These are phyloP conservation scores for Prunella fulvescens DNA, from an alignment of 2,113 vertebrate genomes.

Conservation along the genomic window DNA sequence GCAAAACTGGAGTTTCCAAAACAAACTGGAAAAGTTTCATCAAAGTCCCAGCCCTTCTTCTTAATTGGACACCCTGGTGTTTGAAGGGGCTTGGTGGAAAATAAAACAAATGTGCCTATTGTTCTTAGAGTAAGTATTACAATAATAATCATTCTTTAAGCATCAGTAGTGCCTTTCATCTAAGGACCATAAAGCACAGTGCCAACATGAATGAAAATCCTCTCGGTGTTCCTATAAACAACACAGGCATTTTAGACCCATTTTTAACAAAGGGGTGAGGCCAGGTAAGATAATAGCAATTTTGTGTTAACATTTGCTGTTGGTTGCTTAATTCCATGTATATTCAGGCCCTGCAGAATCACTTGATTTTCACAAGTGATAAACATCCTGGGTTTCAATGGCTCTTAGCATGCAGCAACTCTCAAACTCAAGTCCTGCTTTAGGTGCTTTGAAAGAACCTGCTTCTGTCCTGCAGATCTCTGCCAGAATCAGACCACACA, in stretches of 20 bases:
- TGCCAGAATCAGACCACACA: background rate
- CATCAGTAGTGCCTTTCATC: conserved; percentile 55
- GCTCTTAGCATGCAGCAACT: background rate
- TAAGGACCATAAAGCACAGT: conserved; percentile 36
- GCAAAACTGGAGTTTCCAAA: background rate
- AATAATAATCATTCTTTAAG: conserved; percentile 55
- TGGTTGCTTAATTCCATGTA: background rate
- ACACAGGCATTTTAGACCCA: background rate
- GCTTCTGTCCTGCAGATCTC: background rate
- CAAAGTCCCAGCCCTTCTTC: background rate
- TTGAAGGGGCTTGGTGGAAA: conserved; percentile 29
- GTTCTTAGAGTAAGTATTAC: conserved; percentile 36
- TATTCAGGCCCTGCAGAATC: background rate
- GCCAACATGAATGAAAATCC: conserved; percentile 5
- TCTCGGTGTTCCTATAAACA: background rate
- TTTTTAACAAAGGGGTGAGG: background rate
- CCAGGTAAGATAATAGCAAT: background rate
- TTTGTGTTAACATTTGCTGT: background rate
- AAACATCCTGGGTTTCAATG: background rate
- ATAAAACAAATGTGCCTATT: conserved; percentile 53
- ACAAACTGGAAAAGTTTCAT: background rate
- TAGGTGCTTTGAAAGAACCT: background rate
- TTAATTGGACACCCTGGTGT: conserved; percentile 40
- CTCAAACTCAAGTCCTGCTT: background rate
- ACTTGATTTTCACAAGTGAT: background rate